Evolutionary conservation across 1,140 invertebrate genomes (phyloP), one percentile per base, ranked within the genome.

Genomic region (Nebria ingens): DNA sequence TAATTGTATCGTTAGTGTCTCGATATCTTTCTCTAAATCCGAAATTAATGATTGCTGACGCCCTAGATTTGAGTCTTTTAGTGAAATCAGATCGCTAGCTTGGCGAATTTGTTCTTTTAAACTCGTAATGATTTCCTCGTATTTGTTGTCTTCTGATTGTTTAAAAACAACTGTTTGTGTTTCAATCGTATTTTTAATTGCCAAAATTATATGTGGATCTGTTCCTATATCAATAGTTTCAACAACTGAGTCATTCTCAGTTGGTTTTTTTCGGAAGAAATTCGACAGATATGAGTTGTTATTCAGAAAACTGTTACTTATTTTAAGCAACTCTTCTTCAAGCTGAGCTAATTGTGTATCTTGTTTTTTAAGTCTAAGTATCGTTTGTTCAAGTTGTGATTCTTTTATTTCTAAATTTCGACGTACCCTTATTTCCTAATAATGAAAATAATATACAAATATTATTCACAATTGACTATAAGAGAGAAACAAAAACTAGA

Each of bases 321-420:
- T 17, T 45, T 45, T 54, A 12, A 70, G 59, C 17, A 71, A 56
- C 45, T 70, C 69, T 55, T 64, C 59, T 61, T 72, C 68, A 12
- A 72, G 51, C 54, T 65, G 64, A 13, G 59, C 56, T 21, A 71
- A 62, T 56, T 68, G 58, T 22, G 61, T 58, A 21, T 70, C 65
- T 62, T 71, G 67, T 19, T 59, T 56, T 40, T 64, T 53, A 2
- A 68, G 51, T 38, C 64, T 58, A 19, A 62, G 54, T 13, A 60
- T 52, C 9, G 62, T 58, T 49, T 68, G 63, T 45, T 65, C 56
- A 12, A 71, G 38, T 58, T 69, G 68, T 21, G 53, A 56, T 25
- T 70, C 64, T 57, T 68, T 64, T 34, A 68, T 64, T 52, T 68
- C 64, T 3, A 51, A 56, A 51, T 65, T 57, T 3, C 65, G 58